These are phyloP conservation scores for Callocephalon fimbriatum DNA, from an alignment of 2,113 vertebrate genomes.

Conservation along the genomic window DNA sequence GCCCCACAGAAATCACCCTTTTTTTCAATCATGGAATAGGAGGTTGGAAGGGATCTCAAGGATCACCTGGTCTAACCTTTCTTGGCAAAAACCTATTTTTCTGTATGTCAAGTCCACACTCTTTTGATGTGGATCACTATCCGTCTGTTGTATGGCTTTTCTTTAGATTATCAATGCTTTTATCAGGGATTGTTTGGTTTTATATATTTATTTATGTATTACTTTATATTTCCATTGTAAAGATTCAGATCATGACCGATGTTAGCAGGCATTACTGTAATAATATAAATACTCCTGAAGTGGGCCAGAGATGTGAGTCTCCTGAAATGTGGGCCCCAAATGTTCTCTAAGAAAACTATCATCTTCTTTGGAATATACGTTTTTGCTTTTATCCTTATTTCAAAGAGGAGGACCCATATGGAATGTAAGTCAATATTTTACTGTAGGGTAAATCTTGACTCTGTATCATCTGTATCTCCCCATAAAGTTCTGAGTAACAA, in stretches of 20 bases:
- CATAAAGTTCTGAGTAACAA: not conserved
- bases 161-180: not conserved
- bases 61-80: not conserved
- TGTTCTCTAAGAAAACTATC: accelerated
- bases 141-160: not conserved
- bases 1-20: not conserved
- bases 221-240: not conserved
- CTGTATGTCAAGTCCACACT: accelerated
- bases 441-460: not conserved
- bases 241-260: not conserved
- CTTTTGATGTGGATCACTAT: not conserved
- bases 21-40: not conserved
- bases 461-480: not conserved
- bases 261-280: not conserved
- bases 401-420: not conserved
- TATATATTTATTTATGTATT: not conserved
- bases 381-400: not conserved
- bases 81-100: not conserved
- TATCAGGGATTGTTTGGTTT: accelerated
- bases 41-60: not conserved
- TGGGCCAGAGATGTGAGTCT: not conserved
- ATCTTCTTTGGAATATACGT: not conserved
- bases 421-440: not conserved
- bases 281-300: not conserved
- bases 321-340: not conserved